Percentiles rank a stretch among this genome's conserved stretches.
These are phyloP conservation scores for Meles meles DNA, from an alignment of 2,113 vertebrate genomes.

Conservation along the genomic window DNA sequence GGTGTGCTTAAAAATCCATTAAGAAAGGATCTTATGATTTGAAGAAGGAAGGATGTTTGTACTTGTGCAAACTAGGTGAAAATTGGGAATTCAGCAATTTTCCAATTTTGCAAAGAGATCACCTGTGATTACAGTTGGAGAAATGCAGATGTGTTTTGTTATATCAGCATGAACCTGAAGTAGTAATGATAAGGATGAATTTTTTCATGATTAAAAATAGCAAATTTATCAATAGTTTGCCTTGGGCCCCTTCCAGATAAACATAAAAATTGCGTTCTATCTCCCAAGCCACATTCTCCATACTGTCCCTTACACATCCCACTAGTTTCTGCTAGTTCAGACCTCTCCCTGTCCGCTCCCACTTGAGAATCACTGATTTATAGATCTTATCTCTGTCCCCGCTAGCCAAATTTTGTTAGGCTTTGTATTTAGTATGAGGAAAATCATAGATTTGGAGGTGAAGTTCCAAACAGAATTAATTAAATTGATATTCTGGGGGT, in stretches of 20 bases:
- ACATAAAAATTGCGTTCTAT: too few species aligned
- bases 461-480: conserved; percentile 25
- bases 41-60: neutral
- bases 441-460: neutral
- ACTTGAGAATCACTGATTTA: neutral
- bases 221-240: neutral
- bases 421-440: neutral
- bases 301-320: too few species aligned
- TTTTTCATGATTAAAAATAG: neutral
- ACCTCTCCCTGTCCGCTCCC: neutral
- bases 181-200: neutral
- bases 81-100: neutral
- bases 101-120: neutral
- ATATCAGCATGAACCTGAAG: neutral
- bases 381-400: neutral
- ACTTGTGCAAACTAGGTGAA: neutral
- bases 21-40: neutral
- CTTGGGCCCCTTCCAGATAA: neutral
- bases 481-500: neutral
- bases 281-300: neutral
- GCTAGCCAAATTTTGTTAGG: neutral
- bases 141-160: neutral
- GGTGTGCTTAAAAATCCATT: neutral
- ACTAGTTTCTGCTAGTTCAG: neutral
- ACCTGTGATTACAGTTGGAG: neutral